phyloP scores from a whole-genome alignment of 1,140 invertebrate genomes.

The Philopotamus ludificatus region DNA sequence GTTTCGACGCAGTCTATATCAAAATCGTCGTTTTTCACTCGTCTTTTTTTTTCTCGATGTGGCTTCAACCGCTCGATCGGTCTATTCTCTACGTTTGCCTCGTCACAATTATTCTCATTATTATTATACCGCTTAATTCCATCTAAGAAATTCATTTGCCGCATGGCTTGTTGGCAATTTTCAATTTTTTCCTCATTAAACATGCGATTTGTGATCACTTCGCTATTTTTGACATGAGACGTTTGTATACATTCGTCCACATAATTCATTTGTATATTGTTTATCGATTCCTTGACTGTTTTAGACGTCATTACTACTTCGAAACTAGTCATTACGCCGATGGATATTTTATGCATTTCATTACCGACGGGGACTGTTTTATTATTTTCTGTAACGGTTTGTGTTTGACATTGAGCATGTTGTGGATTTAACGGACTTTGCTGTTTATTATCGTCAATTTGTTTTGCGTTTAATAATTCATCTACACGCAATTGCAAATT shows the following conservation, averaged over 20 bases:
- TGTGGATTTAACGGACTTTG: neutral
- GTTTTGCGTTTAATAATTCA: constrained; percentile 1
- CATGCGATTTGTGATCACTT: neutral
- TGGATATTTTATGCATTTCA: constrained; percentile 14
- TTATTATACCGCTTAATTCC: constrained; percentile 3
- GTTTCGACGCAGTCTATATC: neutral
- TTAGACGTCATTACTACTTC: constrained; percentile 15
- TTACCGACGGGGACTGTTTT: too few species aligned
- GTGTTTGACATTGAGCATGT: neutral
- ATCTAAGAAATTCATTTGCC: constrained; percentile 7
- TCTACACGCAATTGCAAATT: constrained; percentile 4
- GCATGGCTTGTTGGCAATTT: neutral
- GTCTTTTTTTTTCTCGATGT: neutral
- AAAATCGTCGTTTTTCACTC: neutral
- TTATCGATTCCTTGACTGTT: neutral
- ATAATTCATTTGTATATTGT: neutral
- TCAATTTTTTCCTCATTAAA: neutral
- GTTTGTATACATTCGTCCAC: constrained; percentile 16
- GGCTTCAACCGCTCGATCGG: neutral
- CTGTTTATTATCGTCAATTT: neutral
- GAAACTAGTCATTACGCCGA: constrained; percentile 23
- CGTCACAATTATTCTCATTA: neutral
- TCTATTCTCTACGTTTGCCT: neutral
- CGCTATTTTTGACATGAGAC: neutral
- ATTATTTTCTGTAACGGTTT: neutral